Evolutionary conservation across 2,888 invertebrate genomes (phyloP).

Genomic region (Creontiades dilutus): DNA sequence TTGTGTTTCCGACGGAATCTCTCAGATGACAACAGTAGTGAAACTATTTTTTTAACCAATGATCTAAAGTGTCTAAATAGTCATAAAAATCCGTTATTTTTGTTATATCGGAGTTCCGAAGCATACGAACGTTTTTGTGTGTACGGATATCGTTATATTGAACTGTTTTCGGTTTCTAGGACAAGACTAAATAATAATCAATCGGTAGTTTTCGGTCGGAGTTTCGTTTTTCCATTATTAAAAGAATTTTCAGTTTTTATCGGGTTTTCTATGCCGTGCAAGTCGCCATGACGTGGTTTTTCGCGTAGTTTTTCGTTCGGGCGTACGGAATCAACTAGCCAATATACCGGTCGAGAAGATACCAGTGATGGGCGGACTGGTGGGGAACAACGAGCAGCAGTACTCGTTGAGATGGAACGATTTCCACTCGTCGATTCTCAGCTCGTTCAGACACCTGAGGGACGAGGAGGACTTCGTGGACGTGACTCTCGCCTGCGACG

Average conservation of each 20-base stretch:
- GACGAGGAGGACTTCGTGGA: conserved; percentile 96
- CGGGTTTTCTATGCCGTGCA: not conserved
- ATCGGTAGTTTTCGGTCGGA: not conserved
- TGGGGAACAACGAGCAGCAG: conserved; percentile 84
- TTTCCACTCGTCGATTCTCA: conserved; percentile 94
- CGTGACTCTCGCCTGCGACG: conserved; percentile 94
- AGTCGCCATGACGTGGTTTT: not conserved
- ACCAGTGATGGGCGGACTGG: conserved; percentile 77
- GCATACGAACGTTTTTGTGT: not conserved
- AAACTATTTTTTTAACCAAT: not conserved
- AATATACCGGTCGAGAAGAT: conserved; percentile 69
- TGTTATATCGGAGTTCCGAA: not conserved
- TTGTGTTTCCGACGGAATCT: conserved; percentile 16
- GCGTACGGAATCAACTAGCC: not conserved
- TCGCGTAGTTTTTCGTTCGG: conserved; percentile 47
- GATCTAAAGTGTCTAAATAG: not conserved
- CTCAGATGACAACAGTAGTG: not conserved
- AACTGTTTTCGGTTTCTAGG: not conserved
- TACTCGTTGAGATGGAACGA: conserved; percentile 97
- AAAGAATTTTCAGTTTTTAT: not conserved
- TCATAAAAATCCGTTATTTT: conserved; percentile 2
- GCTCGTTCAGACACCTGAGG: conserved; percentile 91
- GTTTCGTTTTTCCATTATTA: not conserved
- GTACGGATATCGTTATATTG: not conserved
- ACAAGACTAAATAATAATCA: not conserved